phyloP scores from a whole-genome alignment of 2,888 invertebrate species.

The Athetis lepigone region DNA sequence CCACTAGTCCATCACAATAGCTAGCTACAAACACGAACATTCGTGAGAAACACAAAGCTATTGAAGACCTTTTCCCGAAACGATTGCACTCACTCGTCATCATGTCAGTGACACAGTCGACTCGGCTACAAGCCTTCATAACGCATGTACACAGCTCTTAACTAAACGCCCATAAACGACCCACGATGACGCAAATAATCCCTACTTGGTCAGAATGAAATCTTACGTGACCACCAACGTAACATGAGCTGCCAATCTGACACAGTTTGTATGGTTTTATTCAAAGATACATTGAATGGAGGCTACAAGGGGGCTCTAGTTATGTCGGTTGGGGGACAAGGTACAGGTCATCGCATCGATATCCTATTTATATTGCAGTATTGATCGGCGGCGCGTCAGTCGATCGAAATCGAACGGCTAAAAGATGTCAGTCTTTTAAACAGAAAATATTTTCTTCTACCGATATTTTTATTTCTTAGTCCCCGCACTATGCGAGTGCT shows the following conservation, averaged over 20 bases:
- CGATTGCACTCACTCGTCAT: neutral
- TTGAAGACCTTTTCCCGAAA: neutral
- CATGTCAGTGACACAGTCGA: neutral
- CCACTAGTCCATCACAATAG: no score
- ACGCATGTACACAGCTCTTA: neutral
- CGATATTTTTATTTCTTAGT: no score
- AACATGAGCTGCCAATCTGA: constrained; percentile 14
- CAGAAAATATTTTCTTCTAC: no score
- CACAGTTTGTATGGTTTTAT: constrained; percentile 1
- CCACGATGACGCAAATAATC: constrained; percentile 43
- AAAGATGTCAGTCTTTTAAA: no score
- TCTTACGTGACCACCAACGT: constrained; percentile 30
- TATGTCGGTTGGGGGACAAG: constrained; percentile 18
- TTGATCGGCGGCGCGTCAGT: constrained; percentile 59
- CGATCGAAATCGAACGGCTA: constrained; percentile 11
- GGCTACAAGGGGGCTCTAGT: constrained; percentile 22
- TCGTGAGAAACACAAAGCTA: neutral
- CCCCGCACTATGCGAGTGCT: no score
- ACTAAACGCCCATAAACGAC: constrained; percentile 17
- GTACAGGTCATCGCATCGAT: constrained; percentile 68
- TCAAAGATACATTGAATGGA: neutral
- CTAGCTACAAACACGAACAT: neutral
- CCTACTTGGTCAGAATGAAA: constrained; percentile 43
- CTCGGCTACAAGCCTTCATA: no score
- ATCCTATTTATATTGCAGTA: constrained; percentile 77